Evolutionary conservation across 2,113 vertebrate genomes (phyloP).

Genomic region (Potamarius usumacintae): DNA sequence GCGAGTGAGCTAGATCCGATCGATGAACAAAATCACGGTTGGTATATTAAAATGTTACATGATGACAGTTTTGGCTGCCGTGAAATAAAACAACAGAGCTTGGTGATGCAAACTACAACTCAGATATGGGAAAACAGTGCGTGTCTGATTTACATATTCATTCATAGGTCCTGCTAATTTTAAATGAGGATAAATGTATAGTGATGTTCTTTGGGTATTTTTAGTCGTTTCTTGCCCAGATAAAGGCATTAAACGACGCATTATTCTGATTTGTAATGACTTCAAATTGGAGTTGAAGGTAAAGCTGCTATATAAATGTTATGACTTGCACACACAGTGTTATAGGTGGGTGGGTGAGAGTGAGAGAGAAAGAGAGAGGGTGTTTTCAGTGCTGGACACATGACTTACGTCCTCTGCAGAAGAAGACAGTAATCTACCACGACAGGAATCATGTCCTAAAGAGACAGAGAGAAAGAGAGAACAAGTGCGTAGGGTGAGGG

Average conservation of each 20-base stretch:
- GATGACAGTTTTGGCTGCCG: neutral
- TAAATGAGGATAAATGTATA: neutral
- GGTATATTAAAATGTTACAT: neutral
- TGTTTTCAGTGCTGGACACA: constrained; percentile 10
- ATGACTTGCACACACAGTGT: neutral
- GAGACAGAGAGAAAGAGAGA: constrained; percentile 33
- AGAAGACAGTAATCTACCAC: constrained; percentile 93
- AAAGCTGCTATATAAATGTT: constrained; percentile 4
- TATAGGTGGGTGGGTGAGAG: neutral
- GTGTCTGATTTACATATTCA: neutral
- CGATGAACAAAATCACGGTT: neutral
- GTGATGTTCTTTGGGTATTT: neutral
- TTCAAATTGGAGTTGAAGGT: neutral
- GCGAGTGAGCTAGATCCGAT: neutral
- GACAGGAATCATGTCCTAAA: constrained; percentile 87
- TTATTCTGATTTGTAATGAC: neutral
- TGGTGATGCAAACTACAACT: neutral
- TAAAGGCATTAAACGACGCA: neutral
- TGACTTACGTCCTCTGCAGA: constrained; percentile 87
- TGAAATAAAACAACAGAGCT: neutral
- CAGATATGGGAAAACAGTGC: neutral
- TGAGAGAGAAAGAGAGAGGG: neutral
- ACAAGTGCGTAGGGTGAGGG: constrained; percentile 10
- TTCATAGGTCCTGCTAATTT: neutral
- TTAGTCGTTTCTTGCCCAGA: neutral